Conservation (phyloP, 2,888 invertebrate species). For the Tryphoninae sp. region DNA sequence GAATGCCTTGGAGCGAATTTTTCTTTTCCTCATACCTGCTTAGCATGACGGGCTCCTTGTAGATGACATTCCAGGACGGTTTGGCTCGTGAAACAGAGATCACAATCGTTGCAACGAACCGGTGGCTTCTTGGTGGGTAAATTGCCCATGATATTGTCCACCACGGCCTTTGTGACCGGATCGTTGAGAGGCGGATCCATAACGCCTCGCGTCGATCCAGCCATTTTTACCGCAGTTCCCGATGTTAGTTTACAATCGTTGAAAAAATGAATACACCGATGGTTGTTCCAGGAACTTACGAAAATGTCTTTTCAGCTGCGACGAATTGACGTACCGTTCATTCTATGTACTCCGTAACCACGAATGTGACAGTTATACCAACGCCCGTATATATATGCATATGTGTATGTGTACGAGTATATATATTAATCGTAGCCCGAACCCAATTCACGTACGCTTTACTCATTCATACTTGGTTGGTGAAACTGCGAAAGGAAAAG, state of each 20-base stretch:
- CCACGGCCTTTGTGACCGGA: slow-evolving; percentile 81
- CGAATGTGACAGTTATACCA: slow-evolving; percentile 15
- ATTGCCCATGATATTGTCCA: slow-evolving; percentile 82
- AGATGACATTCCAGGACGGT: slow-evolving; percentile 82
- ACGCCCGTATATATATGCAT: slow-evolving; percentile 16
- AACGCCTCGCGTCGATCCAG: slow-evolving; percentile 67
- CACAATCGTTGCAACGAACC: slow-evolving; percentile 81
- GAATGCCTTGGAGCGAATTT: not conserved
- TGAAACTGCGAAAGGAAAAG: slow-evolving; percentile 36
- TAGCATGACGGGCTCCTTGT: slow-evolving; percentile 79
- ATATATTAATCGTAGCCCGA: not conserved
- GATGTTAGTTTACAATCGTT: too few relatives aligned
- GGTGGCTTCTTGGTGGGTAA: slow-evolving; percentile 80
- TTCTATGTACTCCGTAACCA: not conserved
- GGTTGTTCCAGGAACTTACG: too few relatives aligned
- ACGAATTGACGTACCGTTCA: slow-evolving; percentile 1
- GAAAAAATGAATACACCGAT: not conserved
- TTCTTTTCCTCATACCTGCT: slow-evolving; percentile 73
- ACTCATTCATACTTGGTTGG: slow-evolving; percentile 44
- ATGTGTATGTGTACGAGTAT: slow-evolving; percentile 16
- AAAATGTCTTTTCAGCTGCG: too few relatives aligned
- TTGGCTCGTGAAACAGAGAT: slow-evolving; percentile 81
- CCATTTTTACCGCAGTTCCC: slow-evolving; percentile 64
- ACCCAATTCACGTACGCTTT: slow-evolving; percentile 27
- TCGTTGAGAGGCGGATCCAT: slow-evolving; percentile 75